Base-by-base conservation (phyloP, 2,797 vertebrate species). In the Kryptopterus vitreolus region DNA sequence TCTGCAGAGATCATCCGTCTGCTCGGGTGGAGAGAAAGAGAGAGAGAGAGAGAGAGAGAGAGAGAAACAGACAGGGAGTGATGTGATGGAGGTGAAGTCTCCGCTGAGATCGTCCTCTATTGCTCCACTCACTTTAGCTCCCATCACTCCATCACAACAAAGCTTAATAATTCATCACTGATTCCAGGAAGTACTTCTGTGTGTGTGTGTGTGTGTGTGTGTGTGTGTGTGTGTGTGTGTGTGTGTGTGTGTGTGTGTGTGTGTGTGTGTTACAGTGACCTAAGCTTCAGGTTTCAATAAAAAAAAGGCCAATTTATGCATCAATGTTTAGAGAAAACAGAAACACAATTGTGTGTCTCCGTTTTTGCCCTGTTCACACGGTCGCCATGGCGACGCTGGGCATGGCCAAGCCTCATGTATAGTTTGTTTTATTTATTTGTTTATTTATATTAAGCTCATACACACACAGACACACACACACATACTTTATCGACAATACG, bases 71-170 rank as follows among this genome's bases (percentile, higher is more conserved):
- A 72, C n/a, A 74, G 71, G 4, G 31, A 58, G 33, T 57, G 53
- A 72, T 52, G n/a, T 38, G 55, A 75, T 74, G 57, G 73, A 75
- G 73, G 57, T 75, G 57, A 75, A 75, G 57, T 75, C 73, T 75
- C 73, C 57, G 12, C 35, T 75, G 73, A 75, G 73, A 75, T 77
- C 10, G 58, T 77, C 75, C 59, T 77, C 75, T 75, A 77, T 77
- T 26, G 11, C 43, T 65, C 26, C 59, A 77, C 58, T 50, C 75
- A 77, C 59, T 77, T 77, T 77, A 77, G 43, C 75, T 77, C 58
- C 63, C 75, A 77, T 62, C 75, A 52, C 59, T 77, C 75, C 75
- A 77, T 77, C 75, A 77, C 75, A 77, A 77, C 75, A 77, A 62
- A 33, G 18, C 59, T 77, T 77, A 77, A 62, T 77, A 62, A 77